phyloP scores from a whole-genome alignment of 1,140 invertebrate genomes.

The Psilanteris sp. region DNA sequence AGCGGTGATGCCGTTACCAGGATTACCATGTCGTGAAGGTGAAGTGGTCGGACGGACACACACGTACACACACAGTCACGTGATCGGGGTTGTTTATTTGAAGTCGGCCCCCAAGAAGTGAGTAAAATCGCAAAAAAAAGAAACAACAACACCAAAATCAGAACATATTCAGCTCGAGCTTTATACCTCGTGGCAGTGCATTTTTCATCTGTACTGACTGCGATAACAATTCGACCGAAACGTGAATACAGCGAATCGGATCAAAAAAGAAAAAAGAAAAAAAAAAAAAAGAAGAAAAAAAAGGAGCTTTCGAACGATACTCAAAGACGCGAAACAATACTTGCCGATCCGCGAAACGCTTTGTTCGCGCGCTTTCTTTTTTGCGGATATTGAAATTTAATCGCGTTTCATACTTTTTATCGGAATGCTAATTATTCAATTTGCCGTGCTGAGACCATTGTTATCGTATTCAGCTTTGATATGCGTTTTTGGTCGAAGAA shows the following conservation, averaged over 20 bases:
- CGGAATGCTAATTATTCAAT: too few species aligned
- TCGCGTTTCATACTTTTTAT: too few species aligned
- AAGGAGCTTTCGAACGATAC: too few species aligned
- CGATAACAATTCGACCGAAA: too few species aligned
- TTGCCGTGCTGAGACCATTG: constrained; percentile 9
- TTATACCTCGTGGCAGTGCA: constrained; percentile 51
- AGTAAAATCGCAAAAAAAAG: constrained; percentile 74
- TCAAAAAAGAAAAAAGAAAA: too few species aligned
- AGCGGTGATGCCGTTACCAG: constrained; percentile 70
- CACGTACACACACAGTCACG: constrained; percentile 64
- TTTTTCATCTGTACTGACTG: constrained; percentile 21
- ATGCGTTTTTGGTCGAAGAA: constrained; percentile 42
- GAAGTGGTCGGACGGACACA: constrained; percentile 65
- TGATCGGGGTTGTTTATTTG: constrained; percentile 64
- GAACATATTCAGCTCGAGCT: constrained; percentile 60
- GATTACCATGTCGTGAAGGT: constrained; percentile 66
- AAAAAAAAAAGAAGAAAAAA: too few species aligned
- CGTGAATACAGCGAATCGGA: too few species aligned
- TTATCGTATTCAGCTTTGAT: constrained; percentile 38
- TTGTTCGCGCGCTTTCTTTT: too few species aligned
- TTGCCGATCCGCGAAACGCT: too few species aligned
- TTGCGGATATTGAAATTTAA: too few species aligned
- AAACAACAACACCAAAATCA: constrained; percentile 76
- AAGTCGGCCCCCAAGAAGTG: constrained; percentile 66
- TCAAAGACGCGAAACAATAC: too few species aligned